Evolutionary conservation across 2,888 invertebrate species (phyloP), one percentile per base, ranked within the genome.

Genomic region (Octonoba sinensis): DNA sequence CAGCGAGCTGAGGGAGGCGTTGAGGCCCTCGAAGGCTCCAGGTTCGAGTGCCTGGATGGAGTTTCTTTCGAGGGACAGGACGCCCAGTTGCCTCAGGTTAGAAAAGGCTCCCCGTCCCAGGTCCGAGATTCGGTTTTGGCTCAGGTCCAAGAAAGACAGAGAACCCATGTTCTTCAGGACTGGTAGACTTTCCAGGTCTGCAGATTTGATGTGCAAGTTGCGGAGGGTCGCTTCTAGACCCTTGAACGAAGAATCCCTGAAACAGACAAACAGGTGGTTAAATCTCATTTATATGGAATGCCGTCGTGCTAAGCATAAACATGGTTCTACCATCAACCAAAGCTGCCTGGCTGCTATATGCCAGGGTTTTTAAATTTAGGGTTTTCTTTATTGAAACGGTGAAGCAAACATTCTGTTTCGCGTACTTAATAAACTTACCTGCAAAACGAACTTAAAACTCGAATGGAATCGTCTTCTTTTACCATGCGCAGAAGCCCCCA

Each of bases 121-220:
- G 88, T 95, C 94, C 85, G 93, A 91, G 62, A 96, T 92, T 86
- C 94, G 93, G 87, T 96, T 96, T 89, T 96, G 94, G 0, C 96
- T 96, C 77, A 96, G 90, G 89, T 96, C 96, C 77, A 96, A 90
- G 87, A 96, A 96, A 0, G 96, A 96, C 84, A 96, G 89, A 65
- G 93, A 93, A 82, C 91, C 92, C 47, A 96, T 90, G 8, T 94
- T 94, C 84, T 92, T 90, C 22, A 96, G 92, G 85, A 93, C 92
- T 0, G 96, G 96, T 15, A 96, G 92, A 69, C 90, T 90, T 86
- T 93, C 93, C 88, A 95, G 95, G 73, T 92, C 91, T 0, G 95
- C 95, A 46, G 95, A 95, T 90, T 96, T 96, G 49, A 96, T 90
- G 88, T 96, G 96, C 65, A 96, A 90, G 89, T 96, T 96, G 89